phyloP scores from a whole-genome alignment of 2,113 vertebrate genomes.

The Odontophorus gujanensis region DNA sequence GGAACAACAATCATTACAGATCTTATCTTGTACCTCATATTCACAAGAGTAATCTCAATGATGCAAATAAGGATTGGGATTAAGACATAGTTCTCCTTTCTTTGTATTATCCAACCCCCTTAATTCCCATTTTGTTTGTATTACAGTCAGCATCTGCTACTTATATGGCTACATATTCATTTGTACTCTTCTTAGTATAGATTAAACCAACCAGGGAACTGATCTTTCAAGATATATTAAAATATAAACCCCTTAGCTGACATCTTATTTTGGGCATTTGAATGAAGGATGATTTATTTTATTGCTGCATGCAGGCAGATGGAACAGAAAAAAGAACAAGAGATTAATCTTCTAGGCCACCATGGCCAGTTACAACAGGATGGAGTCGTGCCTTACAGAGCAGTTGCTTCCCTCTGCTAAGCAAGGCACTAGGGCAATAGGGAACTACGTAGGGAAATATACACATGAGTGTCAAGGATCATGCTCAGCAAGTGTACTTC shows the following conservation, averaged over 20 bases:
- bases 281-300: background rate
- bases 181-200: background rate
- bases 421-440: background rate
- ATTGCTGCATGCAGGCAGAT: background rate
- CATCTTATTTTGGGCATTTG: background rate
- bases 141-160: background rate
- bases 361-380: background rate
- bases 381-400: background rate
- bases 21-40: background rate
- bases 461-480: background rate
- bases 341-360: background rate
- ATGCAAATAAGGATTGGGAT: background rate
- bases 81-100: background rate
- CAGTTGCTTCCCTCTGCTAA: background rate
- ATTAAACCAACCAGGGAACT: background rate
- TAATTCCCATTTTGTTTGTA: background rate
- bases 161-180: background rate
- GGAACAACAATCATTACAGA: background rate
- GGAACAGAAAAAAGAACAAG: background rate
- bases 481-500: background rate
- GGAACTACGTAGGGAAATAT: fast-evolving
- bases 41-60: background rate
- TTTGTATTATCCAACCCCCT: background rate
- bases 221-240: slow-evolving; percentile 13
- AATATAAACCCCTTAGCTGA: background rate